phyloP scores from a whole-genome alignment of 2,797 vertebrate species.

The Tenualosa thibaudeaui region DNA sequence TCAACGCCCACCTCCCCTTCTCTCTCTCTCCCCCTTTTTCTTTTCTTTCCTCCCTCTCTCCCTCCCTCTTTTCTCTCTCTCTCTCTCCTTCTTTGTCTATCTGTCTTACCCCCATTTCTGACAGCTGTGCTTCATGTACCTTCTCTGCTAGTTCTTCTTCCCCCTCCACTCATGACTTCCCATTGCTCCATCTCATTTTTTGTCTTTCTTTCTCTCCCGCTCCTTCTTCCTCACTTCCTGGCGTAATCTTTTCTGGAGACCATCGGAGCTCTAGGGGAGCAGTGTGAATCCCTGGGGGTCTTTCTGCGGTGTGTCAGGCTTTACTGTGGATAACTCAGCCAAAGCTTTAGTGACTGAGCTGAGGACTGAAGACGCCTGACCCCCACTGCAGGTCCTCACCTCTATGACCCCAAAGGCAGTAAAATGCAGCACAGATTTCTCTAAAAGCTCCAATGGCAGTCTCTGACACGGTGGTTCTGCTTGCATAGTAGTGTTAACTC shows the following conservation, averaged over 20 bases:
- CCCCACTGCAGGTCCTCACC: constrained; percentile 41
- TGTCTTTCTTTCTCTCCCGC: constrained; percentile 39
- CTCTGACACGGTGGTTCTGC: background rate
- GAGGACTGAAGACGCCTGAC: constrained; percentile 52
- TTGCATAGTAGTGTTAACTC: background rate
- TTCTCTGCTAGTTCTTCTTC: background rate
- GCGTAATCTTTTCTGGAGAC: constrained; percentile 41
- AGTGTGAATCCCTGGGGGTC: constrained; percentile 1
- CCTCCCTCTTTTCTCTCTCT: constrained; percentile 24
- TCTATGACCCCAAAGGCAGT: constrained; percentile 8
- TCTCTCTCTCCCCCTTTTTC: background rate
- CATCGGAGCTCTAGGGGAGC: constrained; percentile 5
- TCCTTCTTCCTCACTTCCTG: constrained; percentile 35
- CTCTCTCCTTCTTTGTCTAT: constrained; percentile 24
- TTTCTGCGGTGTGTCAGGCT: constrained; percentile 29
- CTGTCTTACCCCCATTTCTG: constrained; percentile 4
- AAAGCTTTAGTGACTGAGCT: constrained; percentile 61
- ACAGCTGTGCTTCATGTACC: background rate
- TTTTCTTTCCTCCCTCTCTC: constrained; percentile 10
- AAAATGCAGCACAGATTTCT: constrained; percentile 13
- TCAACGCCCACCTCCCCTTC: constrained; percentile 52
- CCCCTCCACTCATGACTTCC: background rate
- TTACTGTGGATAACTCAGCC: constrained; percentile 55
- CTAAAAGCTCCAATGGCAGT: background rate
- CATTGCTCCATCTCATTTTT: constrained; percentile 24